These are phyloP conservation scores for Microplitis mediator DNA, from an alignment of 1,140 invertebrate species.

Conservation along the genomic window DNA sequence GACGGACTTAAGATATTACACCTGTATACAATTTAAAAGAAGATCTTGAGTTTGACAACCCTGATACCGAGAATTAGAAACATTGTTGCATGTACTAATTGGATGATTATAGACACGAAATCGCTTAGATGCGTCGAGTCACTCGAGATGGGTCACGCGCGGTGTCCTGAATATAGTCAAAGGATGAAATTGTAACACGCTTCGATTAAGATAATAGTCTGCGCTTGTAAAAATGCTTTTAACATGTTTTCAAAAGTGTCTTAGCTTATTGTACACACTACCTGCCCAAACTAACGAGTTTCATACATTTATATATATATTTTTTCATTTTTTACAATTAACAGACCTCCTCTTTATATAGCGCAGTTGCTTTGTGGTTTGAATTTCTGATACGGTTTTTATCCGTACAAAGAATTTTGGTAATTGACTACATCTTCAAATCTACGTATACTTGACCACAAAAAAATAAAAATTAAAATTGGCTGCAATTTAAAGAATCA, in stretches of 20 bases:
- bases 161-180: background rate
- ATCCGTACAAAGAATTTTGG: no score
- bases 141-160: background rate
- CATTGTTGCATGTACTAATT: slow-evolving; percentile 9
- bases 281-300: background rate
- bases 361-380: no score
- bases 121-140: slow-evolving; percentile 1
- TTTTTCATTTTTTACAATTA: no score
- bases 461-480: no score
- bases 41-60: background rate
- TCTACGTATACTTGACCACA: no score
- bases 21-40: background rate
- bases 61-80: slow-evolving; percentile 7
- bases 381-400: no score
- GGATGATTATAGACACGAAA: slow-evolving; percentile 16
- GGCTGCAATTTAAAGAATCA: no score
- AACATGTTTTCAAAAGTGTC: background rate
- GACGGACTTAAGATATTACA: background rate
- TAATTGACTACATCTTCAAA: no score
- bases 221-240: background rate
- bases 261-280: background rate
- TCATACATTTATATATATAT: background rate
- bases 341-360: no score
- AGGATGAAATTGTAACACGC: slow-evolving; percentile 20
- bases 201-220: slow-evolving; percentile 17